Base-by-base conservation (phyloP, 2,888 invertebrate species). In the Emmelina monodactyla region DNA sequence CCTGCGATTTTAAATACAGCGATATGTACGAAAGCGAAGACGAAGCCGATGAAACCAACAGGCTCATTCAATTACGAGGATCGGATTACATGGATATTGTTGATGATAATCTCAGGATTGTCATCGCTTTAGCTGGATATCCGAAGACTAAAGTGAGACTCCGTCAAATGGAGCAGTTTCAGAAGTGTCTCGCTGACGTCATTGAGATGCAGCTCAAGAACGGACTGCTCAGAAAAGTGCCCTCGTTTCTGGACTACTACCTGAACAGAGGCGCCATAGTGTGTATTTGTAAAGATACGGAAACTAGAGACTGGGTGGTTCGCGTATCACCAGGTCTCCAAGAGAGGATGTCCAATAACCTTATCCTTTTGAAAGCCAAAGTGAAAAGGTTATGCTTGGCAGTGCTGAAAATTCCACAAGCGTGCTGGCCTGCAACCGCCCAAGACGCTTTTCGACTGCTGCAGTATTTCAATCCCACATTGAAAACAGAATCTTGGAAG, bases 381-480 rank as follows among this genome's bases (percentile, higher is more conserved):
- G 58, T 75, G 0, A 78, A 72, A 39, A 55, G 71, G 16, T 41
- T 76, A 2, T 76, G 72, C 38, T 44, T 75, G n/a, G 78, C 66
- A 12, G 47, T 66, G 0, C 43, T 73, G 2, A 73, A 69, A 46
- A 72, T 76, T 33, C 71, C 73, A 0, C 49, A 51, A 3, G 40
- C 54, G 0, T 59, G 59, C 22, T 72, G 71, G 69, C 75, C 76
- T 0, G 57, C 71, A 0, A 62, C 70, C 0, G 70, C 72, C 1
- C 52, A 59, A 13, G 73, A 75, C 30, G 64, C 62, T 0, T 76
- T 78, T 31, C 73, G 72, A 47, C 47, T 76, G 1, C 40, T 78
- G n/a, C 72, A 78, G 28, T 76, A 75, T 40, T 78, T 75, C 22
- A 78, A 78, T 41, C 75, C 76, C 0, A 58, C 58, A 0, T 41